phyloP scores from a whole-genome alignment of 2,797 vertebrate species.

The Argentina silus region DNA sequence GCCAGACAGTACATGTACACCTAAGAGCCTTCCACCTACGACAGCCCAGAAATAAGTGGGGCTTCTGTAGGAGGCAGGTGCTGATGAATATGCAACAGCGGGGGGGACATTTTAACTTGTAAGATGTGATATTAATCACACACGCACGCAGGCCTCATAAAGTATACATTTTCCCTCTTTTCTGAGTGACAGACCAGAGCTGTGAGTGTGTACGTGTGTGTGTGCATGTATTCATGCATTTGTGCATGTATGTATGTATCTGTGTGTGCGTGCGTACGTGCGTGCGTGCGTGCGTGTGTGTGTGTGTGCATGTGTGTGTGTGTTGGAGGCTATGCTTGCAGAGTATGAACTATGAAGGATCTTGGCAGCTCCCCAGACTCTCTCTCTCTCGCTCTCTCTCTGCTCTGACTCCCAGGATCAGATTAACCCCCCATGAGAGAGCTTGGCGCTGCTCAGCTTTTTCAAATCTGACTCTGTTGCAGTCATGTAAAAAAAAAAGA shows the following conservation, averaged over 20 bases:
- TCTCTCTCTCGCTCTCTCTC: not conserved
- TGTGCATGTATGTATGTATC: not conserved
- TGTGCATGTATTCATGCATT: no score
- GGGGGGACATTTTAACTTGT: constrained; percentile 2
- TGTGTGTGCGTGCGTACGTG: not conserved
- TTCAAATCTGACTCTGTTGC: constrained; percentile 56
- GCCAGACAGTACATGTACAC: no score
- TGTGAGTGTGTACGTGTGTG: not conserved
- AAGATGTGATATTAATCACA: constrained; percentile 20
- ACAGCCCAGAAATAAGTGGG: not conserved
- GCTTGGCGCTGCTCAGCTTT: constrained; percentile 48
- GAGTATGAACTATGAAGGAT: constrained; percentile 38
- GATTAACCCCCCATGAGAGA: constrained; percentile 62
- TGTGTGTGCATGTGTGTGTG: not conserved
- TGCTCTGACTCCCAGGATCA: constrained; percentile 34
- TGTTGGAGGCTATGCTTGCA: constrained; percentile 17
- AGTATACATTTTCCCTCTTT: constrained; percentile 45
- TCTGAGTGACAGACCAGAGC: constrained; percentile 32
- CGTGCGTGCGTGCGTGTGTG: not conserved
- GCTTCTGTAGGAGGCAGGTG: not conserved
- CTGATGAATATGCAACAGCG: constrained; percentile 16
- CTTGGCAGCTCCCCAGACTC: constrained; percentile 41
- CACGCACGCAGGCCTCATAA: constrained; percentile 37
- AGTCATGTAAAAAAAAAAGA: constrained; percentile 21
- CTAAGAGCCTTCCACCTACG: not conserved